A percentile compares a stretch with the other conserved stretches of the same genome.
These are phyloP conservation scores for Aegithalos caudatus DNA, from an alignment of 2,113 vertebrate genomes.

Conservation along the genomic window DNA sequence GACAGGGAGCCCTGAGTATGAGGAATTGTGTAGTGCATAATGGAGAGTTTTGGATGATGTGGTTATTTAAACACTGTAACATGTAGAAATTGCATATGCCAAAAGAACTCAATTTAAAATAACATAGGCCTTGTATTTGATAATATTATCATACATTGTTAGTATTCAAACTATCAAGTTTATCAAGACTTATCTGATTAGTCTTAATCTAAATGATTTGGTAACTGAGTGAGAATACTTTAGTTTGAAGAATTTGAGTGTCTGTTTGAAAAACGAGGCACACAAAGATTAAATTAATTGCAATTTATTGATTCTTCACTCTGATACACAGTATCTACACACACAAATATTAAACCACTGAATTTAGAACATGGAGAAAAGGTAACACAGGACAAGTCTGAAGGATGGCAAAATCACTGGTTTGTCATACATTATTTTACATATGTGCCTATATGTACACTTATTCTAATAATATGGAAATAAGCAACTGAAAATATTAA, in stretches of 20 bases:
- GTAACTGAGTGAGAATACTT: background rate
- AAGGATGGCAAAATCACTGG: background rate
- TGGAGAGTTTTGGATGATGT: background rate
- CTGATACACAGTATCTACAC: background rate
- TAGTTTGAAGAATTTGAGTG: background rate
- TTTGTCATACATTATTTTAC: background rate
- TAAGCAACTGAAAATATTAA: background rate
- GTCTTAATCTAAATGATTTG: background rate
- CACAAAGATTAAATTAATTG: background rate
- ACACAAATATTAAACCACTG: background rate
- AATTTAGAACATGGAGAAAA: background rate
- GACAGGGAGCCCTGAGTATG: background rate
- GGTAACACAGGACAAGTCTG: background rate
- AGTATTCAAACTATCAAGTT: background rate
- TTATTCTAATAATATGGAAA: background rate
- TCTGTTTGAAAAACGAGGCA: background rate
- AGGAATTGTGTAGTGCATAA: background rate
- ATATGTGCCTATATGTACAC: background rate
- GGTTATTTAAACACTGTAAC: background rate
- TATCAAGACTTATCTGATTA: background rate
- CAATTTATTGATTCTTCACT: background rate
- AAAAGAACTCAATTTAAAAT: background rate
- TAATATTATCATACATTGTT: background rate
- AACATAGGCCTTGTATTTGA: background rate
- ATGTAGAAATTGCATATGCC: background rate